Evolutionary conservation across 2,113 vertebrate species (phyloP), one percentile per base, ranked within the genome.

Genomic region (Pygoscelis antarcticus): DNA sequence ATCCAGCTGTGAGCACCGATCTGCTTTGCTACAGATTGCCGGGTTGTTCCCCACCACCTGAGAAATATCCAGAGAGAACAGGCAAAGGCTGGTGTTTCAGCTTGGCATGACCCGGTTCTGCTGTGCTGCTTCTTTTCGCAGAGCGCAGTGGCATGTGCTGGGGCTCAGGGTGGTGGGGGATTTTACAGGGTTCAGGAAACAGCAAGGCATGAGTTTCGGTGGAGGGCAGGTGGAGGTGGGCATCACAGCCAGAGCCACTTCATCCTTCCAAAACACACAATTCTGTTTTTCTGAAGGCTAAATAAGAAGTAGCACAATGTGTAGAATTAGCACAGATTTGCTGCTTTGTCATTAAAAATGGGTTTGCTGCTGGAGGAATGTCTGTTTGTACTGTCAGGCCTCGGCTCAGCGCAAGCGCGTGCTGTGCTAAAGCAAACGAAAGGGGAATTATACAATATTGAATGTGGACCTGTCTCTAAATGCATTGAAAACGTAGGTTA

Each of bases 391-490:
- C 79, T 83, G 82, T 36, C 65, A 38, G 77, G 71, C 87, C 82
- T 54, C 10, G 1, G 52, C 38, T 90, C 80, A 80, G 91, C 14
- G 1, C 27, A 3, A 52, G 85, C 8, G 0, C 12, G 13, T 34
- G 38, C 80, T 83, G 87, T 40, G 6, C 66, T 61, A 95, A 96
- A 97, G 97, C 97, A 96, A 97, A 97, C 46, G 78, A 91, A 93
- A 94, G 71, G 95, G 70, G 96, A 96, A 96, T 97, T 94, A 95
- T 78, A 83, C 81, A 68, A 88, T 95, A 94, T 92, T 89, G 90
- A 95, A 94, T 94, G 96, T 93, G 96, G 93, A 93, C 84, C 90
- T 82, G 93, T 85, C 96, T 97, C 92, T 94, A 91, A 97, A 97
- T 90, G 96, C 94, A 85, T 93, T 96, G 96, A 97, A 96, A 96